phyloP scores from a whole-genome alignment of 1,140 invertebrate species.

The Odontomachus brunneus region DNA sequence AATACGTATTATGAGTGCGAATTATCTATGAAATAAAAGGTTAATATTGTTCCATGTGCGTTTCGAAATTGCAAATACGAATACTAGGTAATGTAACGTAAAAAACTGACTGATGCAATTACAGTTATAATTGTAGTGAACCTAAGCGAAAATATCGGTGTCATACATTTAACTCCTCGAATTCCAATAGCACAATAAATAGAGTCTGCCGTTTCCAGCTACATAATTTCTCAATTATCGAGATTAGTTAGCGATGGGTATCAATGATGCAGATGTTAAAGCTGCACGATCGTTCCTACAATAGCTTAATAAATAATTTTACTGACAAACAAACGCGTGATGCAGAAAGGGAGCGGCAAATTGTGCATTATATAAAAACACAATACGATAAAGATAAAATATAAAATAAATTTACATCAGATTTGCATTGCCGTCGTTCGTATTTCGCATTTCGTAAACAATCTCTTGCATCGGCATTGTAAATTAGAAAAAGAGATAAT shows the following conservation, averaged over 20 bases:
- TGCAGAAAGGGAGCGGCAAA: no score
- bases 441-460: neutral
- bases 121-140: conserved; percentile 1
- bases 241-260: neutral
- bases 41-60: neutral
- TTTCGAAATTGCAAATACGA: conserved; percentile 8
- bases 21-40: conserved; percentile 13
- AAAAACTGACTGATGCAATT: conserved; percentile 11
- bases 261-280: neutral
- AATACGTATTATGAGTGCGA: neutral
- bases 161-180: neutral
- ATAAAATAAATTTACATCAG: neutral
- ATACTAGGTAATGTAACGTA: neutral
- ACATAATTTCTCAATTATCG: neutral
- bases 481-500: conserved; percentile 6
- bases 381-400: no score
- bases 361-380: neutral
- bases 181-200: neutral
- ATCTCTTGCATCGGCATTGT: neutral
- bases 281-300: neutral
- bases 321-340: no score
- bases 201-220: neutral
- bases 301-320: neutral
- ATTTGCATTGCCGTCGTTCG: neutral
- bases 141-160: neutral